A percentile compares a stretch with the other conserved stretches of the same genome.
Evolutionary conservation across 2,888 invertebrate genomes (phyloP).

Genomic region (Trissolcus japonicus): DNA sequence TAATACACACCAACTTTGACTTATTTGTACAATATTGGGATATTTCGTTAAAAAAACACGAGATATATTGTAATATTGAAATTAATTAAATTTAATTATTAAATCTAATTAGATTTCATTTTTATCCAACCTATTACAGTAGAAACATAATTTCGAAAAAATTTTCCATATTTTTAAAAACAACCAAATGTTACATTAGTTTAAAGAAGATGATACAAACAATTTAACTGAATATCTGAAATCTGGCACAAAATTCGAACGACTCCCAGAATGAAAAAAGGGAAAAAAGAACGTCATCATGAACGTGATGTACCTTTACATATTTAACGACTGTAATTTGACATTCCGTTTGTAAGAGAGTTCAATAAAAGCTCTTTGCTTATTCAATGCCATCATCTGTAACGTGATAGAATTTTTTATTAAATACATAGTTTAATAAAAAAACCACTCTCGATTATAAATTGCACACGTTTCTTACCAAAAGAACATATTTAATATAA

Average conservation of each 20-base stretch:
- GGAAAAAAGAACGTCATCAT: background rate
- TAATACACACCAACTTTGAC: no score
- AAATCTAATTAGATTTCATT: no score
- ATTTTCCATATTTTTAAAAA: no score
- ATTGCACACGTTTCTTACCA: background rate
- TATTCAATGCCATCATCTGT: conserved; percentile 15
- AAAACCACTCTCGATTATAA: conserved; percentile 2
- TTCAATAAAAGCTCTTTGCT: conserved; percentile 29
- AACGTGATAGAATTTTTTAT: conserved; percentile 32
- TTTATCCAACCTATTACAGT: no score
- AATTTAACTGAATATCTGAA: background rate
- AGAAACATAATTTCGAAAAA: no score
- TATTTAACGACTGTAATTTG: conserved; percentile 40
- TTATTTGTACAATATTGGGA: no score
- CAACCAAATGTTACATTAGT: no score
- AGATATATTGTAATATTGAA: no score
- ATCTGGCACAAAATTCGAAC: conserved; percentile 15
- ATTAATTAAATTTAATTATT: no score
- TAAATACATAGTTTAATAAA: conserved; percentile 13
- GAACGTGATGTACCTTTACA: conserved; percentile 30
- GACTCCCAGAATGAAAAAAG: background rate
- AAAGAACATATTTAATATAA: no score
- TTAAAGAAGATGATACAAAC: no score
- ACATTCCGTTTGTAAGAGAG: conserved; percentile 35
- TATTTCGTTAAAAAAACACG: background rate